Evolutionary conservation across 2,113 vertebrate species (phyloP).

Genomic region (Rafetus swinhoei): DNA sequence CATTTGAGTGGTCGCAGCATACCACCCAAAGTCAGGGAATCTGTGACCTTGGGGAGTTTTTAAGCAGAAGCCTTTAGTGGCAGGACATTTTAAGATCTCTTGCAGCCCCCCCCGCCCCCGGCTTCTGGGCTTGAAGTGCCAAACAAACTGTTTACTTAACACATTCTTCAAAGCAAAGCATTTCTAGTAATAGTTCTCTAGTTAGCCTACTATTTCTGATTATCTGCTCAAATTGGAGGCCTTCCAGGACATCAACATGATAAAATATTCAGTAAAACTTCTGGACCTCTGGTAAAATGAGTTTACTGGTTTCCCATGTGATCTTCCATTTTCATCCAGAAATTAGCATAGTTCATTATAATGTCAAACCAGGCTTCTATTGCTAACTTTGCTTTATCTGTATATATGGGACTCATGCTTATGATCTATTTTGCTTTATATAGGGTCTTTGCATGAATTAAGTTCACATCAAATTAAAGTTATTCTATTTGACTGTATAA

Average conservation of each 20-base stretch:
- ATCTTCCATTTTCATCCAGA: constrained; percentile 25
- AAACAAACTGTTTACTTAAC: not conserved
- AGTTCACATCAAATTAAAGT: constrained; percentile 86
- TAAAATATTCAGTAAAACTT: not conserved
- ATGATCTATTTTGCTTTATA: constrained; percentile 84
- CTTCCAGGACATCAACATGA: not conserved
- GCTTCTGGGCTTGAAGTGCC: no score
- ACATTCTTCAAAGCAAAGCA: not conserved
- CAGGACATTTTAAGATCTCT: no score
- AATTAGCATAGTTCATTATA: constrained; percentile 21
- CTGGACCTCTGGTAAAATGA: not conserved
- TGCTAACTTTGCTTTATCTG: constrained; percentile 66
- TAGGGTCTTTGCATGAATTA: constrained; percentile 84
- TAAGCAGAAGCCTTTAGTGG: no score
- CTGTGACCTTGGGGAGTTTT: no score
- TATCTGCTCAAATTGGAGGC: not conserved
- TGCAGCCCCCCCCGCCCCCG: no score
- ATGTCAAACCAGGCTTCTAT: constrained; percentile 48
- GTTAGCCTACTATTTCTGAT: not conserved
- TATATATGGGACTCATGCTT: constrained; percentile 76
- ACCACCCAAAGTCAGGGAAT: no score
- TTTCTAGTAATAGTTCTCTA: constrained; percentile 14
- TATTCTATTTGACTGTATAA: constrained; percentile 89
- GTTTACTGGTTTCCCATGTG: not conserved
- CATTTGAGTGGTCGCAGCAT: no score